Percentiles rank a stretch among this genome's conserved stretches.
These are phyloP conservation scores for Calephelis nemesis DNA, from an alignment of 1,140 invertebrate genomes.

Conservation along the genomic window DNA sequence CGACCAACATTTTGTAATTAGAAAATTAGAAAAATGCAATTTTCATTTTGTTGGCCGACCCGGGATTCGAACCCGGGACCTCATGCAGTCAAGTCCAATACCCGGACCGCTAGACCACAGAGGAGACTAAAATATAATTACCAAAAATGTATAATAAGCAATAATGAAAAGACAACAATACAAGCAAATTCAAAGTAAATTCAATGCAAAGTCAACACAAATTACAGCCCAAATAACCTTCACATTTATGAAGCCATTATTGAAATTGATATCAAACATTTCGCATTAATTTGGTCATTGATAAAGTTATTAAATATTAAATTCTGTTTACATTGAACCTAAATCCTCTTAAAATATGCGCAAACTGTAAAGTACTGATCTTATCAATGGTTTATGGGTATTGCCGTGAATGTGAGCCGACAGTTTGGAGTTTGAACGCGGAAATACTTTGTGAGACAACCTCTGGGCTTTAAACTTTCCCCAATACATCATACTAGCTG, in stretches of 20 bases:
- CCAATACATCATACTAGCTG: background rate
- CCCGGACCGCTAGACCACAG: too few species aligned
- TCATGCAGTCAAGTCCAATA: too few species aligned
- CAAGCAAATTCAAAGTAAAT: too few species aligned
- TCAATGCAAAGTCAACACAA: too few species aligned
- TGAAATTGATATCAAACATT: background rate
- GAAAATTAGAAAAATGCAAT: too few species aligned
- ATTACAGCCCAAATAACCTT: too few species aligned
- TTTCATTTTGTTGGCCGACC: too few species aligned
- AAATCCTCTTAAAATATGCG: slow-evolving; percentile 12
- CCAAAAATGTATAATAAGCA: too few species aligned
- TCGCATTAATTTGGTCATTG: background rate
- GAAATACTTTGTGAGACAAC: slow-evolving; percentile 38
- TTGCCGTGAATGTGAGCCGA: slow-evolving; percentile 41
- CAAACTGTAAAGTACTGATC: slow-evolving; percentile 1
- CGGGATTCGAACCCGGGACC: too few species aligned
- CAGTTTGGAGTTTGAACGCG: slow-evolving; percentile 51
- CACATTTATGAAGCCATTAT: background rate
- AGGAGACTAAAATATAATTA: too few species aligned
- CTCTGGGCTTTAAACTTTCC: slow-evolving; percentile 27
- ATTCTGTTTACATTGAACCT: background rate
- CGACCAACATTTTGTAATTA: too few species aligned
- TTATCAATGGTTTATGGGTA: slow-evolving; percentile 31
- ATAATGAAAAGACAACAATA: too few species aligned
- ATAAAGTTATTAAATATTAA: slow-evolving; percentile 1